These are phyloP conservation scores for Tapirus indicus DNA, from an alignment of 2,797 vertebrate genomes.

Conservation along the genomic window DNA sequence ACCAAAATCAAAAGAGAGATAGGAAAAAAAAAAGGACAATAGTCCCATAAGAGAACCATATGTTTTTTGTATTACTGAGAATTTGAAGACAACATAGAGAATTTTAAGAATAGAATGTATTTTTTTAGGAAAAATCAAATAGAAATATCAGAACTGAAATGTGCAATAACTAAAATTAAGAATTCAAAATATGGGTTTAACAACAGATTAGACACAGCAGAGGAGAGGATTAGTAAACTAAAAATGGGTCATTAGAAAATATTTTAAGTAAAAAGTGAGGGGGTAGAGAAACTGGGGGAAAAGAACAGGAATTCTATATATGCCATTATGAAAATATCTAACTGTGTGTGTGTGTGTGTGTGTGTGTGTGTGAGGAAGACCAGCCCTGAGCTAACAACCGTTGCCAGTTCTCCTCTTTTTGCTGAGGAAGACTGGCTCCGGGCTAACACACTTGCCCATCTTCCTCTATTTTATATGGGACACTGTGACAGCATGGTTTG, in stretches of 20 bases:
- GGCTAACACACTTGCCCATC: too few relatives aligned
- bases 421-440: too few relatives aligned
- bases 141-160: neutral
- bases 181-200: neutral
- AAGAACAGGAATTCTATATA: neutral
- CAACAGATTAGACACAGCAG: neutral
- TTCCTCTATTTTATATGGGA: too few relatives aligned
- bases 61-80: neutral
- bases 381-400: too few relatives aligned
- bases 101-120: neutral
- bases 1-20: neutral
- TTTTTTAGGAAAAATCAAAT: neutral
- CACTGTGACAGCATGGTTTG: too few relatives aligned
- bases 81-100: neutral
- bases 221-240: neutral
- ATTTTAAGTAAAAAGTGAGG: neutral
- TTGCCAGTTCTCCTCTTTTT: too few relatives aligned
- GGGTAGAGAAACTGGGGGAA: neutral
- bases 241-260: neutral
- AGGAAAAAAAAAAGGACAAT: neutral
- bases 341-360: too few relatives aligned
- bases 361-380: too few relatives aligned
- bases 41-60: neutral
- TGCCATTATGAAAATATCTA: neutral
- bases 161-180: neutral